Percentiles rank a stretch among this genome's conserved stretches.
phyloP scores from a whole-genome alignment of 1,140 invertebrate species.

The Drosophila sproati region DNA sequence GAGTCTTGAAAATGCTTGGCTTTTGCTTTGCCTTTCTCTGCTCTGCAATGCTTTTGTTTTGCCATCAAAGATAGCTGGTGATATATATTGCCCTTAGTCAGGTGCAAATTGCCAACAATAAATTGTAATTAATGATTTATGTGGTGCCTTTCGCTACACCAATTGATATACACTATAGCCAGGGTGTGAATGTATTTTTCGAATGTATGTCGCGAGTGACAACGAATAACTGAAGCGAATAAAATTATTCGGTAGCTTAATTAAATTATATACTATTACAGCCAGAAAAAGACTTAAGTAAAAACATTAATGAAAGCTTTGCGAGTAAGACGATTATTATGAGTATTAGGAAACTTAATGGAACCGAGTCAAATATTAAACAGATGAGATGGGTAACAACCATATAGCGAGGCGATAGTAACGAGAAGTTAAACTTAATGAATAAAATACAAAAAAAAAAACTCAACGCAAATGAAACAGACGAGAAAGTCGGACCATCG shows the following conservation, averaged over 20 bases:
- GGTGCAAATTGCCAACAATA: constrained; percentile 80
- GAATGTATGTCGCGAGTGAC: no score
- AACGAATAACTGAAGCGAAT: no score
- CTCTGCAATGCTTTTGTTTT: constrained; percentile 1
- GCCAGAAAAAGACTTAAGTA: no score
- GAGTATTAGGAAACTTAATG: no score
- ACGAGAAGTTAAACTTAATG: not conserved
- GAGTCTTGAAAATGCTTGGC: constrained; percentile 15
- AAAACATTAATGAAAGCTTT: no score
- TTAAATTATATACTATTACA: no score
- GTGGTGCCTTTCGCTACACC: not conserved
- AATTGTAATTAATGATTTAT: constrained; percentile 82
- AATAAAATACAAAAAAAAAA: no score
- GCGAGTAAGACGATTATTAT: no score
- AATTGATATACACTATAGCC: constrained; percentile 4
- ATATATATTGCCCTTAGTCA: constrained; percentile 73
- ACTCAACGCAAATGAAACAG: no score
- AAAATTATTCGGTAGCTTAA: no score
- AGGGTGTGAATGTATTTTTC: not conserved
- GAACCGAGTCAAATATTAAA: no score
- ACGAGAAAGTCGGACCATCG: no score
- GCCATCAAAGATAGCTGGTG: constrained; percentile 50
- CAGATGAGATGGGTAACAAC: not conserved
- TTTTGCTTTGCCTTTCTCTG: constrained; percentile 22
- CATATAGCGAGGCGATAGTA: not conserved